Conservation (phyloP, 1,140 invertebrate genomes). For the Drosophila ogumai region DNA sequence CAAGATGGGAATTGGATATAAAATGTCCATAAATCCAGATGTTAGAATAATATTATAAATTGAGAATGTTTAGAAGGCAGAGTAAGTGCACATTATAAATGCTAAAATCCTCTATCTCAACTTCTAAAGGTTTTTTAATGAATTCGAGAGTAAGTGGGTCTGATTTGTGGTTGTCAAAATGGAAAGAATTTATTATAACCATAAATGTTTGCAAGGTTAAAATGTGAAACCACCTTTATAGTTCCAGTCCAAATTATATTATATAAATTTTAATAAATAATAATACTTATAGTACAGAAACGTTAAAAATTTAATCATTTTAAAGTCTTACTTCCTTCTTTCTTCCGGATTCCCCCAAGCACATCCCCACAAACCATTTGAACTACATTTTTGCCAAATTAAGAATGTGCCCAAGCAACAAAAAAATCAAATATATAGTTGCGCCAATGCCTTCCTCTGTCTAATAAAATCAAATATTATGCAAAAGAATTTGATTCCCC, state of each 20-base stretch:
- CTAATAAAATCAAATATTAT: constrained; percentile 80
- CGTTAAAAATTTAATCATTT: not conserved
- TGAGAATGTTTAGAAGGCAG: not conserved
- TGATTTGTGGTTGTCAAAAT: not conserved
- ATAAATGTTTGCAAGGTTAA: not conserved
- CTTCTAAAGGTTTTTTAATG: not conserved
- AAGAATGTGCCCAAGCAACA: constrained; percentile 25
- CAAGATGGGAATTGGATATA: constrained; percentile 18
- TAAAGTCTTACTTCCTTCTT: too few relatives aligned
- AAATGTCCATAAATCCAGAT: constrained; percentile 11
- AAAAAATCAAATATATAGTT: constrained; percentile 27
- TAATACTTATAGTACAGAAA: not conserved
- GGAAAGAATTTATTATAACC: not conserved
- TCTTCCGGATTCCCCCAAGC: not conserved
- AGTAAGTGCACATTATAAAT: not conserved
- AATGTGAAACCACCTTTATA: not conserved
- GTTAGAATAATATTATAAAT: constrained; percentile 1
- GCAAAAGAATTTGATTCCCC: constrained; percentile 62
- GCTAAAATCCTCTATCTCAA: not conserved
- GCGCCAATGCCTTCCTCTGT: constrained; percentile 24
- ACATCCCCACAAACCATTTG: constrained; percentile 6
- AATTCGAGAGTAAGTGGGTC: not conserved
- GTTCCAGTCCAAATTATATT: too few relatives aligned
- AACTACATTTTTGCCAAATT: constrained; percentile 41
- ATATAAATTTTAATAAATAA: not conserved